Conservation (phyloP, 2,113 vertebrate species). For the Amazona vittata region DNA sequence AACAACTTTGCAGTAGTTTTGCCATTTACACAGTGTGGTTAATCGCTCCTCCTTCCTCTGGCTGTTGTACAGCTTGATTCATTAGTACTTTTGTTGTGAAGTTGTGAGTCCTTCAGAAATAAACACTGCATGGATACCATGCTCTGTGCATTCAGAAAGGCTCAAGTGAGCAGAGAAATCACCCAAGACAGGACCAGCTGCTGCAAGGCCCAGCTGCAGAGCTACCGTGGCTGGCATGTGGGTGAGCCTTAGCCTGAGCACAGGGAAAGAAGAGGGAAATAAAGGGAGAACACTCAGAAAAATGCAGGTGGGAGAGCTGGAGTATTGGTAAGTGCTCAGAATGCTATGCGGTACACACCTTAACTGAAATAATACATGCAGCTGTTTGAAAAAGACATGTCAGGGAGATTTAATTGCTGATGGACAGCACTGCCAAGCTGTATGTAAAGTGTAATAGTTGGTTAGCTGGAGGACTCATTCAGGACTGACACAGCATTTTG, state of each 20-base stretch:
- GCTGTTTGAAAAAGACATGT: neutral
- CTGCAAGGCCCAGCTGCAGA: neutral
- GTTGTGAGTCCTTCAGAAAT: neutral
- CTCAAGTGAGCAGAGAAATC: neutral
- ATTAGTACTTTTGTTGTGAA: neutral
- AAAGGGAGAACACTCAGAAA: neutral
- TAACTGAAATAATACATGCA: neutral
- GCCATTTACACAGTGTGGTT: neutral
- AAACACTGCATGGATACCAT: accelerated
- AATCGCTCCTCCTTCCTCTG: neutral
- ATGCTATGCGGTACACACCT: neutral
- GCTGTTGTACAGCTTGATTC: neutral
- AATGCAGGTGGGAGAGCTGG: neutral
- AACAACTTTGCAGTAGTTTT: neutral
- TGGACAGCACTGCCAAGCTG: neutral
- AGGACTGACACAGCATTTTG: neutral
- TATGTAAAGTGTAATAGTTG: neutral
- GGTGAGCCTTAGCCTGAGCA: neutral
- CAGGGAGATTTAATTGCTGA: neutral
- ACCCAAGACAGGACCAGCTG: neutral
- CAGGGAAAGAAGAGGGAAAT: neutral
- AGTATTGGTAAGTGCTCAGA: neutral
- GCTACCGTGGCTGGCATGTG: neutral
- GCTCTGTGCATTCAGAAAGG: neutral
- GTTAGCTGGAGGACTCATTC: neutral